Percentiles rank a stretch among this genome's conserved stretches.
Evolutionary conservation across 2,888 invertebrate species (phyloP).

Genomic region (Drosophila phalerata): DNA sequence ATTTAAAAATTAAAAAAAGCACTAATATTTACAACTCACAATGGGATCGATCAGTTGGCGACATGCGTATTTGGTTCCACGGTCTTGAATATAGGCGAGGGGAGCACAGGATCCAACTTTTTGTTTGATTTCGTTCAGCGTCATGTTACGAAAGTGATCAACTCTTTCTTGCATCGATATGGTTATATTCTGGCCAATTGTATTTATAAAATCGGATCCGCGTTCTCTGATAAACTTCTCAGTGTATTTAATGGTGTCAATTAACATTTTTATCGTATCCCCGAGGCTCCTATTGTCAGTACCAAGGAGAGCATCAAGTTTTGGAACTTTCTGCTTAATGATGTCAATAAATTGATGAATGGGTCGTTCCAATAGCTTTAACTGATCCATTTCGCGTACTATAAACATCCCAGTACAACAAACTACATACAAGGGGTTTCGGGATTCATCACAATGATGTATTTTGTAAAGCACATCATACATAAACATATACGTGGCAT

Average conservation of each 20-base stretch:
- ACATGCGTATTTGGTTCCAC: slow-evolving; percentile 14
- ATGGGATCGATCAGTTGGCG: slow-evolving; percentile 34
- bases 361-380: neutral
- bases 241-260: neutral
- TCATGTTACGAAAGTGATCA: neutral
- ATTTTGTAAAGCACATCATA: no score
- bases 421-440: neutral
- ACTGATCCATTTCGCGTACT: neutral
- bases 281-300: neutral
- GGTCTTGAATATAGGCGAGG: slow-evolving; percentile 11
- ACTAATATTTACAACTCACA: no score
- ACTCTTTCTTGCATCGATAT: neutral
- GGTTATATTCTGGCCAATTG: slow-evolving; percentile 25
- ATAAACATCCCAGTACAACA: neutral
- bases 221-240: slow-evolving; percentile 1
- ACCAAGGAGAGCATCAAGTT: neutral
- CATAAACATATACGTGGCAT: no score
- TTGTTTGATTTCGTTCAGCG: neutral
- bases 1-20: no score
- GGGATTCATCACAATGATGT: neutral
- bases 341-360: neutral
- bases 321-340: neutral
- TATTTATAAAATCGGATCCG: neutral
- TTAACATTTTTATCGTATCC: neutral
- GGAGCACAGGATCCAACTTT: slow-evolving; percentile 1